Evolutionary conservation across 1,140 invertebrate species (phyloP), one percentile per base, ranked within the genome.

Genomic region (Drosophila tsacasi): DNA sequence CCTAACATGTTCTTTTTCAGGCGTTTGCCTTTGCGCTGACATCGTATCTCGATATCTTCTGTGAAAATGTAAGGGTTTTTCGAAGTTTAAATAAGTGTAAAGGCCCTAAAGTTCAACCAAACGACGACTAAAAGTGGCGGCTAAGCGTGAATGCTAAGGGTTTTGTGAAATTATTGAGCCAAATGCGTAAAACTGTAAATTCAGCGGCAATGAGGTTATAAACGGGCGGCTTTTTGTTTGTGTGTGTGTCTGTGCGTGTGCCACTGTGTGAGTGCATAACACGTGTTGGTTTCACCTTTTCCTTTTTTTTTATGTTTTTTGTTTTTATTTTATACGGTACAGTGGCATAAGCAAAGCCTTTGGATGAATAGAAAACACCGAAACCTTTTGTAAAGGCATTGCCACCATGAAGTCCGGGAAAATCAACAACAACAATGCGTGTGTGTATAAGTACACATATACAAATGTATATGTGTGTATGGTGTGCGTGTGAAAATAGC

Each of bases 1-100:
- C 17, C 12, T 57, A 81, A 92, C 91, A 91, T 92, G 91, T 92
- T 92, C 91, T 92, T 92, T 92, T 92, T 91, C 91, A 87, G 91
- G 91, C 91, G 91, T 92, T 92, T 91, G 91, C 83, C 91, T 92
- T 92, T 92, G 85, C 87, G 83, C 87, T 87, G 83, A 91, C 83
- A 87, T 91, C 91, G 89, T 89, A 75, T 75, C 81, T 86, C 79
- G 75, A 85, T 92, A 91, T 84, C 90, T 81, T 89, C 79, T 67
- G 77, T 85, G 76, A 84, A 91, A 92, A 92, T 92, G 91, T 92
- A 92, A 92, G 91, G 65, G 75, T 68, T 74, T 72, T 76, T 65
- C 39, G 4, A 54, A 19, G 76, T 37, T 79, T 84, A 58, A 81
- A 3, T 75, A 52, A 55, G 83, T 83, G 76, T 25, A 66, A 37